Conservation (phyloP, 2,888 invertebrate genomes). For the Brenthis ino region DNA sequence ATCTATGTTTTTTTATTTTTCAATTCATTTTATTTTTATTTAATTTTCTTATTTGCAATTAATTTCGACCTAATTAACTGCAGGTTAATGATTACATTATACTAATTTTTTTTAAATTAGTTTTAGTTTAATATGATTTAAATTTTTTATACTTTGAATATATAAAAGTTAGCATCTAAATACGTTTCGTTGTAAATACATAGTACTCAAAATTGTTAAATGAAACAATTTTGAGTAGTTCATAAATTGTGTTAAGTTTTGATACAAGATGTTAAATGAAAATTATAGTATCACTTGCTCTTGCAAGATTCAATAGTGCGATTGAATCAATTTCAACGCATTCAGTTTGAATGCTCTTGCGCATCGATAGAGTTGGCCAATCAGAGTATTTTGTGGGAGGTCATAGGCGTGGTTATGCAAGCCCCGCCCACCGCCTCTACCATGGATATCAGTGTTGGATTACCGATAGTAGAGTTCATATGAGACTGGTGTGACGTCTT, state of each 20-base stretch:
- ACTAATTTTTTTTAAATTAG: too few relatives aligned
- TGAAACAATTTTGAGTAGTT: not conserved
- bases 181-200: not conserved
- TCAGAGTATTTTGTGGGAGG: slow-evolving; percentile 52
- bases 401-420: slow-evolving; percentile 51
- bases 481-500: slow-evolving; percentile 26
- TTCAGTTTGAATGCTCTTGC: slow-evolving; percentile 56
- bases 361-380: slow-evolving; percentile 59
- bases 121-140: too few relatives aligned
- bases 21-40: too few relatives aligned
- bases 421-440: slow-evolving; percentile 65
- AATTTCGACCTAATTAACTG: too few relatives aligned
- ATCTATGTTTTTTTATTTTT: too few relatives aligned
- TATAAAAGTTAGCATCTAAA: too few relatives aligned
- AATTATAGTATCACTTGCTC: slow-evolving; percentile 17
- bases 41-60: too few relatives aligned
- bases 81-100: too few relatives aligned
- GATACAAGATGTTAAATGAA: slow-evolving; percentile 15
- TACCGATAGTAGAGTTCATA: slow-evolving; percentile 30
- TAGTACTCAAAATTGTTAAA: not conserved
- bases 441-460: slow-evolving; percentile 61
- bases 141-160: too few relatives aligned
- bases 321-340: slow-evolving; percentile 66
- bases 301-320: slow-evolving; percentile 57
- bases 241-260: slow-evolving; percentile 1